Evolutionary conservation across 1,140 invertebrate species (phyloP).

Genomic region (Papilio dardanus): DNA sequence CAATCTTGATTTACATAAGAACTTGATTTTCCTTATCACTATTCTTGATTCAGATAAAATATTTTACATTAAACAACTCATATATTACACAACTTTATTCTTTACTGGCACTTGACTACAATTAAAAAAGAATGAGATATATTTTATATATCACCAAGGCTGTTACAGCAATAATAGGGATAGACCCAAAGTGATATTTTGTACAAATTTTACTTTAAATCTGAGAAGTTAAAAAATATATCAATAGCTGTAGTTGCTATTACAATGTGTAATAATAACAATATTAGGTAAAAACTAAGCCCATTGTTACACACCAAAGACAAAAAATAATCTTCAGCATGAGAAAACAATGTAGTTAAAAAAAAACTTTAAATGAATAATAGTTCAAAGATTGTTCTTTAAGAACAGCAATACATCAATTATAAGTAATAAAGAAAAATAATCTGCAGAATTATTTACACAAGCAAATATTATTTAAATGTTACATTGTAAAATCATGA

Average conservation of each 20-base stretch:
- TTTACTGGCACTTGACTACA: background rate
- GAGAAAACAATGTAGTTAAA: background rate
- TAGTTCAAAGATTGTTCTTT: background rate
- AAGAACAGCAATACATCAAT: background rate
- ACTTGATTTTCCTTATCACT: constrained; percentile 11
- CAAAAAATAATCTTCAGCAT: background rate
- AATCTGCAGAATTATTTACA: background rate
- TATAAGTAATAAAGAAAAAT: background rate
- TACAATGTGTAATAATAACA: too few species aligned
- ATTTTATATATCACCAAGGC: background rate
- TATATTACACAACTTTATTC: background rate
- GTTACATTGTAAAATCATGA: background rate
- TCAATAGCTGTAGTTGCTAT: background rate
- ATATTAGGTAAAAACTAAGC: too few species aligned
- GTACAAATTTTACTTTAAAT: background rate
- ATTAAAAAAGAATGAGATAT: background rate
- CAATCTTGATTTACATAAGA: constrained; percentile 7
- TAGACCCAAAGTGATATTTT: background rate
- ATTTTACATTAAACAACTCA: background rate
- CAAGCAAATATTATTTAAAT: background rate
- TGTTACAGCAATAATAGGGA: background rate
- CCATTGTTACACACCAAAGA: background rate
- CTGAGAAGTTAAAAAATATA: background rate
- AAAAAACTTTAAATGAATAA: background rate
- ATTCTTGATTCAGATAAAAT: constrained; percentile 13